These are phyloP conservation scores for Brachionus angularis DNA, from an alignment of 1,140 invertebrate species.

Conservation along the genomic window DNA sequence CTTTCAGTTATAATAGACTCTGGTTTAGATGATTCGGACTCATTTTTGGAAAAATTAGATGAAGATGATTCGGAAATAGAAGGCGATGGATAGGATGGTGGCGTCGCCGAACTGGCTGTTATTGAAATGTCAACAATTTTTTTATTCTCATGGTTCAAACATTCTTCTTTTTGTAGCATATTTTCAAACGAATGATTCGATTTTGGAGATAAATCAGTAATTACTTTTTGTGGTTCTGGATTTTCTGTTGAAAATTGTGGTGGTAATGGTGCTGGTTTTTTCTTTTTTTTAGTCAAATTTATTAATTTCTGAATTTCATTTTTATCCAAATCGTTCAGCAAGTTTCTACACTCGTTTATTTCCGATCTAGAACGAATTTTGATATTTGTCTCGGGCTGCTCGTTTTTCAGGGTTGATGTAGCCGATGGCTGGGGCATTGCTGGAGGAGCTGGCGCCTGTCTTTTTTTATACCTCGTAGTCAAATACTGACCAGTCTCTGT, in stretches of 20 bases:
- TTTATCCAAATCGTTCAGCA: neutral
- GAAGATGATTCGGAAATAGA: conserved; percentile 17
- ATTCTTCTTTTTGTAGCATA: neutral
- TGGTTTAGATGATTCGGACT: neutral
- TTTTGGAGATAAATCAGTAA: neutral
- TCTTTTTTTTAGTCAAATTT: conserved; percentile 31
- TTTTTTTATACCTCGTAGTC: neutral
- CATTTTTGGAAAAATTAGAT: neutral
- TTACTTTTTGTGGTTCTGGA: neutral
- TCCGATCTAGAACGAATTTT: conserved; percentile 17
- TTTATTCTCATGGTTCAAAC: conserved; percentile 1
- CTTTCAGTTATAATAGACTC: too few relatives aligned
- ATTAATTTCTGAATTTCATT: conserved; percentile 2
- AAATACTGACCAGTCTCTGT: conserved; percentile 15
- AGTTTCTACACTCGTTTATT: neutral
- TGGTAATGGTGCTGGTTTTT: conserved; percentile 31
- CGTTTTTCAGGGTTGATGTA: neutral
- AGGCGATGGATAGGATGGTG: conserved; percentile 12
- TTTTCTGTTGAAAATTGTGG: neutral
- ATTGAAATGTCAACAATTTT: neutral
- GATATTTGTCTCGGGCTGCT: neutral
- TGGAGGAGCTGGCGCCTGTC: conserved; percentile 17
- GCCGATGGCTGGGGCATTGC: neutral
- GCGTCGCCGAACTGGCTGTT: conserved; percentile 1
- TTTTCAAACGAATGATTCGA: neutral